Percentiles rank a stretch among this genome's conserved stretches.
phyloP scores from a whole-genome alignment of 2,113 vertebrate species.

The Mustelus asterias region DNA sequence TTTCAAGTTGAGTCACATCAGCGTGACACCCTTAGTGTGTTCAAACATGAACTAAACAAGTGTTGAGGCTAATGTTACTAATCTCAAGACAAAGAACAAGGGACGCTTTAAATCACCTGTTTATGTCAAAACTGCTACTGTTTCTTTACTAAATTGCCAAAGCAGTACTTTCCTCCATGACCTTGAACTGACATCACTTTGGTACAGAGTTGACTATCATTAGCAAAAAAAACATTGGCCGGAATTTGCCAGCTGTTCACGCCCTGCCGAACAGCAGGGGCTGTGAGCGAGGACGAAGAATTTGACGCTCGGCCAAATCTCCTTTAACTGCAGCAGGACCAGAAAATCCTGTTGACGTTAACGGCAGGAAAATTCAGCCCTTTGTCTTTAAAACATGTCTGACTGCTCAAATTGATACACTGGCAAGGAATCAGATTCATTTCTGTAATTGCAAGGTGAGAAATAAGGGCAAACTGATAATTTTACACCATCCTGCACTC shows the following conservation, averaged over 20 bases:
- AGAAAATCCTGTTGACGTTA: too few relatives aligned
- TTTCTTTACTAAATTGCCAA: background rate
- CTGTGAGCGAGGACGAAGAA: too few relatives aligned
- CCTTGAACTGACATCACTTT: background rate
- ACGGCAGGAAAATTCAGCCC: too few relatives aligned
- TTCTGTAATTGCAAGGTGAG: background rate
- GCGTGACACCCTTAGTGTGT: background rate
- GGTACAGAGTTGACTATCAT: background rate
- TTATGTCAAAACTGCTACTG: background rate
- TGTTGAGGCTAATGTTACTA: background rate
- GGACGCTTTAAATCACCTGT: background rate
- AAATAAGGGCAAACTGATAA: background rate
- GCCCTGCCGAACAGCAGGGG: too few relatives aligned
- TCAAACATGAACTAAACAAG: background rate
- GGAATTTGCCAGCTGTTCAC: too few relatives aligned
- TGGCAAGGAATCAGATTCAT: background rate
- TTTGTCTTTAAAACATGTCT: background rate
- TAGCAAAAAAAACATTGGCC: background rate
- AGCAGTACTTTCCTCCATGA: background rate
- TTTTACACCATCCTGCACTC: background rate
- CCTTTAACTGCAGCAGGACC: too few relatives aligned
- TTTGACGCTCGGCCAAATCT: too few relatives aligned
- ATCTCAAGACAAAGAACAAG: background rate
- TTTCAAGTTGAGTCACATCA: too few relatives aligned
- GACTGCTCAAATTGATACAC: background rate